phyloP scores from a whole-genome alignment of 2,888 invertebrate genomes.

The Boloria euphrosyne region DNA sequence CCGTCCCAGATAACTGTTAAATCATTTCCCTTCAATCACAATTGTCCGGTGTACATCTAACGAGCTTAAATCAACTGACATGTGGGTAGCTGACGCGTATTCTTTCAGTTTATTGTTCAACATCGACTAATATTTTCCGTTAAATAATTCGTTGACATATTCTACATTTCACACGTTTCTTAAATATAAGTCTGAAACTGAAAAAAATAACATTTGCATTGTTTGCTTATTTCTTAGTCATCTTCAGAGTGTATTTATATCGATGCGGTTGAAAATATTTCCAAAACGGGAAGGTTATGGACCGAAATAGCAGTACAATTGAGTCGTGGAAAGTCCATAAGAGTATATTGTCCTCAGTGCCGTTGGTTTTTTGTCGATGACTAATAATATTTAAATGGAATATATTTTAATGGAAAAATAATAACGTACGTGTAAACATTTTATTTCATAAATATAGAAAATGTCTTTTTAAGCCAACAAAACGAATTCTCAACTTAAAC shows the following conservation, averaged over 20 bases:
- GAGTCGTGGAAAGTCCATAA: constrained; percentile 47
- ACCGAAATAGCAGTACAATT: constrained; percentile 60
- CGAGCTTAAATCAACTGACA: constrained; percentile 54
- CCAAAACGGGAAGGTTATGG: constrained; percentile 54
- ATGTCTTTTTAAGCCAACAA: background rate
- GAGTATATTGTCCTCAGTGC: constrained; percentile 34
- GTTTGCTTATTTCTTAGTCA: constrained; percentile 16
- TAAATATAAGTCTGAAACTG: background rate
- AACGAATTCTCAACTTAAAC: constrained; percentile 6
- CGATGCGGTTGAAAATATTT: constrained; percentile 44
- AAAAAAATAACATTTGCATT: constrained; percentile 12
- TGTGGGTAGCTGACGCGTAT: constrained; percentile 47
- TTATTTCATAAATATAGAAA: background rate
- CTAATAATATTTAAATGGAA: no score
- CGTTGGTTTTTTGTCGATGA: background rate
- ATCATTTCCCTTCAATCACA: constrained; percentile 54
- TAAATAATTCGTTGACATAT: background rate
- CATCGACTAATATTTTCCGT: constrained; percentile 3
- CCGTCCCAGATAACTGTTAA: constrained; percentile 56
- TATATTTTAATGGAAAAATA: background rate
- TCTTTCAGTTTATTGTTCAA: constrained; percentile 30
- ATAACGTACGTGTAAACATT: background rate
- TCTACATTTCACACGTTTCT: no score
- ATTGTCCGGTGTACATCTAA: constrained; percentile 49
- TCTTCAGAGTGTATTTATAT: constrained; percentile 26